phyloP scores from a whole-genome alignment of 2,113 vertebrate species.

The Fulmarus glacialis region DNA sequence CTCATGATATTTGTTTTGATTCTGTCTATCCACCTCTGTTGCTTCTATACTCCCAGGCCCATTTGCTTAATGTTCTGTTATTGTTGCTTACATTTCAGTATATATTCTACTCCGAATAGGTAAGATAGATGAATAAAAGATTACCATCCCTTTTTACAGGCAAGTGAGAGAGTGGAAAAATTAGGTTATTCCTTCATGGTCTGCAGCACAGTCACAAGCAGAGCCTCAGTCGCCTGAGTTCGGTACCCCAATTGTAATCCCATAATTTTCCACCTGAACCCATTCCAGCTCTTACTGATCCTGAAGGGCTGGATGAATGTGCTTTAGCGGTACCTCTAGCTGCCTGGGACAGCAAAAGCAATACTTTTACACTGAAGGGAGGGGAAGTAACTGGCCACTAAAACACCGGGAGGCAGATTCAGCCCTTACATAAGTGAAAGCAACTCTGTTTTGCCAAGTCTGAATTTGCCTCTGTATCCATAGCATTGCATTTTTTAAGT shows the following conservation, averaged over 20 bases:
- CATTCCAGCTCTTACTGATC: not conserved
- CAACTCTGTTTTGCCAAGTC: not conserved
- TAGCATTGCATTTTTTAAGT: not conserved
- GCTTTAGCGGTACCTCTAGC: not conserved
- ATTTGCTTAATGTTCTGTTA: not conserved
- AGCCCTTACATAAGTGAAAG: slow-evolving; percentile 44
- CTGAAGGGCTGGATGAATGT: not conserved
- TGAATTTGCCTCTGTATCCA: not conserved
- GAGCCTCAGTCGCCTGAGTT: not conserved
- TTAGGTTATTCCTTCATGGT: not conserved
- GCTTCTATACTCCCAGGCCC: not conserved
- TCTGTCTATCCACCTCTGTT: not conserved
- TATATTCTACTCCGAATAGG: not conserved
- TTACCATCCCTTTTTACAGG: not conserved
- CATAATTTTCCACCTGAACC: not conserved
- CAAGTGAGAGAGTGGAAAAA: not conserved
- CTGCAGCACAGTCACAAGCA: not conserved
- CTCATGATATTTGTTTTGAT: not conserved
- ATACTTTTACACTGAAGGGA: not conserved
- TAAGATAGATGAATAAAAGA: not conserved
- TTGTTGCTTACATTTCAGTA: not conserved
- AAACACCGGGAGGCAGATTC: slow-evolving; percentile 5
- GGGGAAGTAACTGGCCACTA: not conserved
- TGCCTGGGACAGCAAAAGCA: not conserved
- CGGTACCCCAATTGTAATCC: not conserved